Evolutionary conservation across 2,113 vertebrate species (phyloP).

Genomic region (Sinocyclocheilus grahami): DNA sequence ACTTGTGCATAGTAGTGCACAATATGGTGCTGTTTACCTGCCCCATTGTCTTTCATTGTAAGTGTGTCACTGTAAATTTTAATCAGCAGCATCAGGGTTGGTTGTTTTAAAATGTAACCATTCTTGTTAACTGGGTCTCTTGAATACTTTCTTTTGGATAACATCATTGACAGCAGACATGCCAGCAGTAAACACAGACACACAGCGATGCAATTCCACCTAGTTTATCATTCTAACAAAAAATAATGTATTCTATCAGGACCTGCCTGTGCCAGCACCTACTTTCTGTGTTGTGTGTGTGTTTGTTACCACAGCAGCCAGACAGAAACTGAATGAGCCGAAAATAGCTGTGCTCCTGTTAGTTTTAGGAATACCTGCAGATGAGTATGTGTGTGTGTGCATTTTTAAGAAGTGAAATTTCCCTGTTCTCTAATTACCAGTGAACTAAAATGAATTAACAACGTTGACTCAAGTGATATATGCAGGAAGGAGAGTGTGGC

Average conservation of each 20-base stretch:
- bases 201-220: conserved; percentile 26
- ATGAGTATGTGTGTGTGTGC: conserved; percentile 14
- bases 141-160: conserved; percentile 2
- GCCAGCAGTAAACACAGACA: neutral
- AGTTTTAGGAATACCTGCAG: conserved; percentile 45
- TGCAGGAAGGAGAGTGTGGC: too few relatives aligned
- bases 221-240: conserved; percentile 1
- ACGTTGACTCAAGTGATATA: conserved; percentile 2
- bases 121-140: neutral
- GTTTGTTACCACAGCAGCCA: conserved; percentile 6
- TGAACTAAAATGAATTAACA: conserved; percentile 33
- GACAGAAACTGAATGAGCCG: conserved; percentile 33
- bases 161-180: neutral
- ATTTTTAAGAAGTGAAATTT: conserved; percentile 20
- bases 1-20: neutral
- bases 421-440: neutral
- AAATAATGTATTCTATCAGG: conserved; percentile 19
- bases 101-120: neutral
- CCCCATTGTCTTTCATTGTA: neutral
- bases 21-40: neutral
- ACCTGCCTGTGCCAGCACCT: conserved; percentile 16
- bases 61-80: neutral
- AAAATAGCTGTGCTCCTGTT: conserved; percentile 37
- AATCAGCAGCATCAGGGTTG: neutral
- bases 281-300: neutral